phyloP scores from a whole-genome alignment of 1,140 invertebrate species.

The Atta colombica region DNA sequence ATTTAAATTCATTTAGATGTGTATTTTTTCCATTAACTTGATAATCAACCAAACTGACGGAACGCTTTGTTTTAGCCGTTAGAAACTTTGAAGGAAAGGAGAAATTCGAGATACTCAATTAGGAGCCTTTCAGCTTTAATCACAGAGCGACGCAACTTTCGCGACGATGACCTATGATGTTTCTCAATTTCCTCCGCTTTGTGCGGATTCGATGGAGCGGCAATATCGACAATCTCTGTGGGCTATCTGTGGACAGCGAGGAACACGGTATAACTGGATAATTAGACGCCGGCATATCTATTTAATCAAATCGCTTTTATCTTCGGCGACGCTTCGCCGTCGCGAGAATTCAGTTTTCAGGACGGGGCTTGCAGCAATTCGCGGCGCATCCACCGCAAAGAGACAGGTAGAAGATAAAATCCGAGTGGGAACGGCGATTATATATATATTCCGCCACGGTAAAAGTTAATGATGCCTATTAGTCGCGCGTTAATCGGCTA shows the following conservation, averaged over 20 bases:
- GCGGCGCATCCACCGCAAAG: conserved; percentile 6
- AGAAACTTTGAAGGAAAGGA: conserved; percentile 8
- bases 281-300: conserved; percentile 63
- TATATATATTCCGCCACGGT: conserved; percentile 48
- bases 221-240: conserved; percentile 36
- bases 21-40: neutral
- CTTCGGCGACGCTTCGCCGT: neutral
- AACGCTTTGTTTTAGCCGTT: neutral
- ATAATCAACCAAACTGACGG: neutral
- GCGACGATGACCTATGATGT: conserved; percentile 23
- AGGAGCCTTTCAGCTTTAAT: conserved; percentile 30
- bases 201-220: conserved; percentile 40
- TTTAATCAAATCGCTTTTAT: conserved; percentile 49
- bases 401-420: conserved; percentile 22
- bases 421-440: conserved; percentile 67
- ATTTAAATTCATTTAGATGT: neutral
- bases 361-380: conserved; percentile 15
- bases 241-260: neutral
- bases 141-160: conserved; percentile 16
- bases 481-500: conserved; percentile 75
- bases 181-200: conserved; percentile 63
- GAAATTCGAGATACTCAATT: conserved; percentile 31
- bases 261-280: conserved; percentile 50
- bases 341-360: conserved; percentile 32
- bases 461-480: conserved; percentile 77